Base-by-base conservation (phyloP, 92 coral and sea anemone species). In the Epizoanthus stellaris region DNA sequence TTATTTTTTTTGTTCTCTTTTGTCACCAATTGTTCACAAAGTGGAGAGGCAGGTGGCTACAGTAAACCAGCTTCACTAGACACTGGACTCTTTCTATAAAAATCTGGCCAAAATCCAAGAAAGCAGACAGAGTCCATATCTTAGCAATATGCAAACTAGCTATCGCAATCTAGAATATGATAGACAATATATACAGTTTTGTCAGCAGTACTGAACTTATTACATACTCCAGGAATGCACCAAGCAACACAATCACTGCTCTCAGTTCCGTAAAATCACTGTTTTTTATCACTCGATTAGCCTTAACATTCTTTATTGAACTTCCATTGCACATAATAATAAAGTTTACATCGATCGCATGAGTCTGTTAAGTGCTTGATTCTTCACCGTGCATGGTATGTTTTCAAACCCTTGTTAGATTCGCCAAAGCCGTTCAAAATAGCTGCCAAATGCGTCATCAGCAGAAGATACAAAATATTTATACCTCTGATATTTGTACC, bases 21-120 rank as follows among this genome's bases (percentile, higher is more conserved):
- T 21, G 30, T 12, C 71, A 30, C 53, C 52, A 63, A 79, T 79
- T 79, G 83, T 64, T 79, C 66, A 79, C 72, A 79, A 79, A 79
- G 59, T 25, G 82, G 13, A 60, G 42, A 25, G 59, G 61, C 83
- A 79, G 83, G 83, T 79, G 83, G 83, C 52, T 11, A 42, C 16
- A 36, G 9, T 20, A 21, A 23, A 39, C 5, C 9, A 4, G 71
- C 70, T 67, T 67, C 71, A 11, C 13, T 13, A 15, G 45, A 25
- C n/a, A 34, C 71, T 40, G 47, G 8, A 13, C 43, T 13, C 47
- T 68, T 68, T 68, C 47, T 6, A 67, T 12, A 67, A 40, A 68
- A 36, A 15, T 38, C 73, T 68, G 52, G 45, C 49, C 73, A 14
- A 38, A 68, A 4, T 5, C 73, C 9, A 68, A 68, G 1, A 12